Evolutionary conservation across 2,888 invertebrate genomes (phyloP).

Genomic region (Glyphotaelius pellucidus): DNA sequence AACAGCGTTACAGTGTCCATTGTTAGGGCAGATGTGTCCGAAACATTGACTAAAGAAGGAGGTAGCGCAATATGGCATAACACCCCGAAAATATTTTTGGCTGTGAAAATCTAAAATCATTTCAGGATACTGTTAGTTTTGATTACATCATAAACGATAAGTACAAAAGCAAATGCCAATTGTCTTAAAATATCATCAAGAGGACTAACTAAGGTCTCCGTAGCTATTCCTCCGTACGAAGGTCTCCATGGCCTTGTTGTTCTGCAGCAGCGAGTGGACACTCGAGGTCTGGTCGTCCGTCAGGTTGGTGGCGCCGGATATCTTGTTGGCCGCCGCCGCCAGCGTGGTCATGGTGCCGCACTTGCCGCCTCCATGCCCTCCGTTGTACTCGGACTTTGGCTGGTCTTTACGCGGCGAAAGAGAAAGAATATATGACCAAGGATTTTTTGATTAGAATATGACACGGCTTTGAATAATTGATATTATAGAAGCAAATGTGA

Average conservation of each 20-base stretch:
- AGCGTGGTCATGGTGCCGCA: conserved; percentile 48
- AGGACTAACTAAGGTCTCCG: conserved; percentile 83
- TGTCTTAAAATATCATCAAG: background rate
- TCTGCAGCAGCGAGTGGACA: conserved; percentile 73
- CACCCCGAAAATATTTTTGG: too few relatives aligned
- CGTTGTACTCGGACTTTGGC: conserved; percentile 49
- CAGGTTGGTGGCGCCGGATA: conserved; percentile 73
- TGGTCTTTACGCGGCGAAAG: conserved; percentile 44
- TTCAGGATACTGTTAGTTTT: background rate
- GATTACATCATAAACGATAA: background rate
- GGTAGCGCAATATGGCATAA: too few relatives aligned
- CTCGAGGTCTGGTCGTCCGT: conserved; percentile 78
- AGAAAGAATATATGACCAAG: background rate
- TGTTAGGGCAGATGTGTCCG: too few relatives aligned
- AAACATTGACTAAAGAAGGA: too few relatives aligned
- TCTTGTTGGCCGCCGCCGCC: conserved; percentile 68
- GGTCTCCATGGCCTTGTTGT: conserved; percentile 79
- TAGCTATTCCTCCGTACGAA: conserved; percentile 86
- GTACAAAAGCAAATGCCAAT: background rate
- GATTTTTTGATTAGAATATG: background rate
- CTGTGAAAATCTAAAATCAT: too few relatives aligned
- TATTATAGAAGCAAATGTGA: background rate
- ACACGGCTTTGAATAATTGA: background rate
- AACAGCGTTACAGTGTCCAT: too few relatives aligned
- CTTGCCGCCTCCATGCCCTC: conserved; percentile 32